Percentiles rank a stretch among this genome's conserved stretches.
phyloP scores from a whole-genome alignment of 1,140 invertebrate genomes.

The Nylanderia fulva region DNA sequence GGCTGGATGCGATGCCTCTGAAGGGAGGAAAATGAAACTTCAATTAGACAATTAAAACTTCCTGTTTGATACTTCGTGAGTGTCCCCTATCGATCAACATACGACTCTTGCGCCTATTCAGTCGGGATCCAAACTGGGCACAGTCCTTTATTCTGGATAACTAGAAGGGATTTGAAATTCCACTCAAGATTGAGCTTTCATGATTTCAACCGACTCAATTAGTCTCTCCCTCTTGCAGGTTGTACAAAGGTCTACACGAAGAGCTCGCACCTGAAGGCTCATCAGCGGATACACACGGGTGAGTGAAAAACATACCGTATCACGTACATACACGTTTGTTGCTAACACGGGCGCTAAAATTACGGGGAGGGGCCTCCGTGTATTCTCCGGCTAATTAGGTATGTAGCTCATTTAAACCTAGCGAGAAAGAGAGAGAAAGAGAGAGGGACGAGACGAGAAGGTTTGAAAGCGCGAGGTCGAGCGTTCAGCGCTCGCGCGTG shows the following conservation, averaged over 20 bases:
- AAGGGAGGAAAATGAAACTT: no score
- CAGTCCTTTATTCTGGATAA: no score
- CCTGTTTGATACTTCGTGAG: no score
- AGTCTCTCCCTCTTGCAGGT: conserved; percentile 88
- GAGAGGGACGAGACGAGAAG: conserved; percentile 65
- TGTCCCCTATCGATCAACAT: no score
- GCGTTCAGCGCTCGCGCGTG: conserved; percentile 58
- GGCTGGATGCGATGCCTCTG: no score
- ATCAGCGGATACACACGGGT: conserved; percentile 99
- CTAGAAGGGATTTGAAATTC: no score
- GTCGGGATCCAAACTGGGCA: no score
- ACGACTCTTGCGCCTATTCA: no score
- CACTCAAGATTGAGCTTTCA: no score
- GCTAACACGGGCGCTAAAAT: conserved; percentile 38
- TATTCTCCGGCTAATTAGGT: conserved; percentile 66
- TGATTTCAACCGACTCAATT: not conserved
- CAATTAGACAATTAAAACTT: no score
- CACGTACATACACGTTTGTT: conserved; percentile 24
- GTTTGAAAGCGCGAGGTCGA: conserved; percentile 74
- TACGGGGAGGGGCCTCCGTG: conserved; percentile 50
- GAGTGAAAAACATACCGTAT: conserved; percentile 81
- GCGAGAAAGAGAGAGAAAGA: no score
- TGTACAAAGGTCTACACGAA: conserved; percentile 99
- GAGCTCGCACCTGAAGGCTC: conserved; percentile 99
- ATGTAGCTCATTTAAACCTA: conserved; percentile 74